Evolutionary conservation across 2,888 invertebrate genomes (phyloP), one percentile per base, ranked within the genome.

Genomic region (Pristionchus arcanus): DNA sequence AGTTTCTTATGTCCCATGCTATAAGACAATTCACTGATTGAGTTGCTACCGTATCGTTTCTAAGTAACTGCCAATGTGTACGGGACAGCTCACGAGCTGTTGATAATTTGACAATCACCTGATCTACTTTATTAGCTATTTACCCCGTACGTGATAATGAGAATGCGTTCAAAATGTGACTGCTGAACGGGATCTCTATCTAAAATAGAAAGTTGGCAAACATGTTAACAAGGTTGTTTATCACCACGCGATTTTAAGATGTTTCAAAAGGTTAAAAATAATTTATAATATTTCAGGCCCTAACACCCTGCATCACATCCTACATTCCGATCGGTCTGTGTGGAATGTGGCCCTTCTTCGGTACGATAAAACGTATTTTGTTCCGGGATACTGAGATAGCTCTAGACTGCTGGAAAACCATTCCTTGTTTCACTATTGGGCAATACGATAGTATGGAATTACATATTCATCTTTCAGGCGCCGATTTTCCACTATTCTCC

Each of bases 311-410:
- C 81, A 28, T 81, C 28, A 81, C 81, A n/a, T 42, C 81, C 25
- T 81, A 81, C 49, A n/a, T 81, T n/a, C 81, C 81, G 49, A 81
- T 49, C n/a, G 49, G n/a, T n/a, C n/a, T 81, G 25, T 81, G 81
- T 19, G 42, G 81, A 16, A 49, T 81, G 4, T 21, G 37, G 49
- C 81, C 81, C 2, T 81, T 81, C 19, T 81, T 81, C 28, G 81
- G 81, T 81, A 19, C 13, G 71, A 15, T 4, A 37, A 15, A 1
- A 25, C 68, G 4, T 28, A 25, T 68, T 68, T n/a, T 28, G 15
- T 28, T 2, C 68, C 2, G n/a, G 15, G 7, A 9, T 5, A 42
- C 42, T 42, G 42, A 9, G 42, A 42, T 9, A 42, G 9, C 42
- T 42, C 9, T 5, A 42, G 42, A 42, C 42, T 42, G 42, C 42